phyloP scores from a whole-genome alignment of 1,140 invertebrate species.

The Samia ricini region DNA sequence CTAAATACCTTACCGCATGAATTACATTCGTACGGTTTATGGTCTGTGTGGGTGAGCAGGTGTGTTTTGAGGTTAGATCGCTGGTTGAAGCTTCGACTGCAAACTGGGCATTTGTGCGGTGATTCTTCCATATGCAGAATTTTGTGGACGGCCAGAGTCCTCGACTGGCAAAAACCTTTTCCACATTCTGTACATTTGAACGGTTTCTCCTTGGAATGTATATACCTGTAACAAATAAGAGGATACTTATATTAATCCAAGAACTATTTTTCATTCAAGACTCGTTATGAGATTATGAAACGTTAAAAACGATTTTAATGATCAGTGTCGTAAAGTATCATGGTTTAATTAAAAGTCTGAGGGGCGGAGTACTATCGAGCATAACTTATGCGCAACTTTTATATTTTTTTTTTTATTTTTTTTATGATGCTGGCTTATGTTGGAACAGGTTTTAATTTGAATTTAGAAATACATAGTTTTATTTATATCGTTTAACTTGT shows the following conservation, averaged over 20 bases:
- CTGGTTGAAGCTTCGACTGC: slow-evolving; percentile 93
- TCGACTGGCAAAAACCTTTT: slow-evolving; percentile 97
- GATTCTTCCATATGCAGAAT: slow-evolving; percentile 95
- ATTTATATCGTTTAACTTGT: slow-evolving; percentile 15
- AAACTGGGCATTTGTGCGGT: slow-evolving; percentile 94
- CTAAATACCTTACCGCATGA: slow-evolving; percentile 93
- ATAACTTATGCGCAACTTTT: slow-evolving; percentile 40
- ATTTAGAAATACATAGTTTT: slow-evolving; percentile 18
- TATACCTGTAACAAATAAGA: slow-evolving; percentile 87
- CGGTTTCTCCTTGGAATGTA: slow-evolving; percentile 97
- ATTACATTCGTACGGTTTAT: slow-evolving; percentile 95
- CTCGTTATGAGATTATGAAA: slow-evolving; percentile 10
- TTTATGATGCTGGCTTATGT: slow-evolving; percentile 38
- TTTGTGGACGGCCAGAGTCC: slow-evolving; percentile 95
- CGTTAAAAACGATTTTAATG: slow-evolving; percentile 36
- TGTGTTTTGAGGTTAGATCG: slow-evolving; percentile 96
- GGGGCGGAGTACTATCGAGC: slow-evolving; percentile 48
- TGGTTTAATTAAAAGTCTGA: slow-evolving; percentile 64
- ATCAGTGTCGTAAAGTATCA: slow-evolving; percentile 52
- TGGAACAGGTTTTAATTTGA: slow-evolving; percentile 34
- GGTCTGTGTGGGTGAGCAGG: slow-evolving; percentile 95
- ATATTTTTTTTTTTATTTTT: slow-evolving; percentile 33
- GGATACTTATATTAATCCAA: slow-evolving; percentile 25
- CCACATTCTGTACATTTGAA: slow-evolving; percentile 97
- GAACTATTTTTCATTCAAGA: slow-evolving; percentile 10